A percentile compares a stretch with the other conserved stretches of the same genome.
These are phyloP conservation scores for Vanacampus margaritifer DNA, from an alignment of 2,113 vertebrate genomes.

Conservation along the genomic window DNA sequence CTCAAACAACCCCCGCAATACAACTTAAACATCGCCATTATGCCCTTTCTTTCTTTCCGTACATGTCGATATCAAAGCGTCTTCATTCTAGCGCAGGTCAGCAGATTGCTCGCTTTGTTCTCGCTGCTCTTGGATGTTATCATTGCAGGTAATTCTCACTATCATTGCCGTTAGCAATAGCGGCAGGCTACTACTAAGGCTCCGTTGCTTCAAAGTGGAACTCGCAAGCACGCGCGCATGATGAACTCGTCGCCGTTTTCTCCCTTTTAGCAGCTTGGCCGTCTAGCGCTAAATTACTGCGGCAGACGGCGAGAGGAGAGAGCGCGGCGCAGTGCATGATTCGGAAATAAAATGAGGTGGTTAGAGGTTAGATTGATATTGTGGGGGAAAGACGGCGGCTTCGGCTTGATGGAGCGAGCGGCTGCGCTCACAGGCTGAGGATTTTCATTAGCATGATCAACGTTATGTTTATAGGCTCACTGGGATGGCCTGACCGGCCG, in stretches of 20 bases:
- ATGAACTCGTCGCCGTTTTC: constrained; percentile 65
- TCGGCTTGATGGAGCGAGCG: constrained; percentile 40
- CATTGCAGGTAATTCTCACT: constrained; percentile 63
- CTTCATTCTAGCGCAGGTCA: constrained; percentile 55
- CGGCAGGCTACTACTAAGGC: constrained; percentile 33
- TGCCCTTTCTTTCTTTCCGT: not conserved
- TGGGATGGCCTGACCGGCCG: constrained; percentile 97
- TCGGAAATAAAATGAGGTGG: constrained; percentile 35
- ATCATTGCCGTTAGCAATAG: constrained; percentile 39
- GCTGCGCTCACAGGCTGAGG: constrained; percentile 6
- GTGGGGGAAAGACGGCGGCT: constrained; percentile 30
- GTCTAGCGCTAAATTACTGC: constrained; percentile 56
- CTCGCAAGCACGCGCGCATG: constrained; percentile 67
- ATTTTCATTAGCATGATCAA: constrained; percentile 20
- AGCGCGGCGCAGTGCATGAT: constrained; percentile 52
- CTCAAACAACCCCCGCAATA: constrained; percentile 9
- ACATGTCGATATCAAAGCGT: constrained; percentile 56
- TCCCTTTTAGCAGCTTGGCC: constrained; percentile 43
- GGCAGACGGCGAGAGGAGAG: constrained; percentile 38
- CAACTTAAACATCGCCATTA: constrained; percentile 10
- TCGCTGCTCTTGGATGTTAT: constrained; percentile 54
- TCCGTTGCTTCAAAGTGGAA: constrained; percentile 68
- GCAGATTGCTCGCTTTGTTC: constrained; percentile 69
- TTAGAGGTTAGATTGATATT: constrained; percentile 34
- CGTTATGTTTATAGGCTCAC: constrained; percentile 78